Evolutionary conservation across 2,888 invertebrate genomes (phyloP).

Genomic region (Nomada ferruginata): DNA sequence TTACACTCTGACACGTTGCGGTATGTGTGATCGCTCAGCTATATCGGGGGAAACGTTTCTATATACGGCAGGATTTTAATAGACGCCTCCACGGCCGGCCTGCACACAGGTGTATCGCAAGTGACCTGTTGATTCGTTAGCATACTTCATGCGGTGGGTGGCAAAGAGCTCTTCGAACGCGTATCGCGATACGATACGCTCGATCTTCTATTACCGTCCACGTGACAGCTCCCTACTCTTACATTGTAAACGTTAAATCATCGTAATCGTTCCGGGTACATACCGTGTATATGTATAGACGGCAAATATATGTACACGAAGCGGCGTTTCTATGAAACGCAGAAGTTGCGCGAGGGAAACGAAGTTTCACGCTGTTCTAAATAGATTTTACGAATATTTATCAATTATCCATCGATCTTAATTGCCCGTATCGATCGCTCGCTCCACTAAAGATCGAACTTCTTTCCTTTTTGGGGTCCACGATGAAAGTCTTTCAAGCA

Average conservation of each 20-base stretch:
- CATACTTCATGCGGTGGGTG: conserved; percentile 62
- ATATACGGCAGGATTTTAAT: conserved; percentile 52
- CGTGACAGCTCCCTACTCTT: not conserved
- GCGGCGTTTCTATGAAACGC: too few species aligned
- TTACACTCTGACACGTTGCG: conserved; percentile 55
- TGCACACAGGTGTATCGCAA: conserved; percentile 21
- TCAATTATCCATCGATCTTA: not conserved
- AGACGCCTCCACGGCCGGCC: conserved; percentile 37
- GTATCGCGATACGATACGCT: conserved; percentile 4
- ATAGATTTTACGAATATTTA: too few species aligned
- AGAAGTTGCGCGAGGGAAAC: too few species aligned
- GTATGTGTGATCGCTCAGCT: conserved; percentile 50
- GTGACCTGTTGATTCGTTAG: conserved; percentile 76
- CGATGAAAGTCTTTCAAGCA: conserved; percentile 18
- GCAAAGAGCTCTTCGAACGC: conserved; percentile 22
- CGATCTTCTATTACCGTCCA: not conserved
- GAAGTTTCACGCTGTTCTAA: too few species aligned
- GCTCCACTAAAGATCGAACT: too few species aligned
- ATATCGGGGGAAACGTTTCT: conserved; percentile 51
- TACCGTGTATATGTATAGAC: too few species aligned
- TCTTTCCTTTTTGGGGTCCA: not conserved
- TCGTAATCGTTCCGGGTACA: not conserved
- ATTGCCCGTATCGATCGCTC: not conserved
- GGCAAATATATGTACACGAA: too few species aligned
- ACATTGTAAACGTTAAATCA: not conserved